A percentile compares a stretch with the other conserved stretches of the same genome.
phyloP scores from a whole-genome alignment of 1,140 invertebrate species.

The Drosophila ficusphila region DNA sequence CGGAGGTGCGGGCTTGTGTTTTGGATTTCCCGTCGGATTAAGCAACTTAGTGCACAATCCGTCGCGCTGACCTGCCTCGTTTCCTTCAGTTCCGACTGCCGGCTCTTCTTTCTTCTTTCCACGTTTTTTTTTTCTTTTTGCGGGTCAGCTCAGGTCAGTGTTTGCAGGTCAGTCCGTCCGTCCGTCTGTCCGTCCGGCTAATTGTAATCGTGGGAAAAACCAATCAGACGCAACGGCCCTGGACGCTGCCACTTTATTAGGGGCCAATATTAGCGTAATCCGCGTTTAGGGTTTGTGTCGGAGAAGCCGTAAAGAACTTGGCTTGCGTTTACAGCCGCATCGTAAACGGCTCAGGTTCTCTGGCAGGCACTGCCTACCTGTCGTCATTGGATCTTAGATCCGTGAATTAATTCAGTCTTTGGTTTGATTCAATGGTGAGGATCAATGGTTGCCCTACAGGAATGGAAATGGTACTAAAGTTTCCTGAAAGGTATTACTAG shows the following conservation, averaged over 20 bases:
- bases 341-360: slow-evolving; percentile 11
- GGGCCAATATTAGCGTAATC: slow-evolving; percentile 76
- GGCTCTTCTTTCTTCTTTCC: too few relatives aligned
- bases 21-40: slow-evolving; percentile 82
- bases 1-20: slow-evolving; percentile 62
- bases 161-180: neutral
- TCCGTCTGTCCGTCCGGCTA: slow-evolving; percentile 41
- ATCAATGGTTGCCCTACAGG: neutral
- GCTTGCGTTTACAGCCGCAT: slow-evolving; percentile 53
- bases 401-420: slow-evolving; percentile 16
- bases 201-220: slow-evolving; percentile 80
- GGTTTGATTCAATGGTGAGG: neutral
- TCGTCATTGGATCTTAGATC: neutral
- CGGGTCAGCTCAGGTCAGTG: slow-evolving; percentile 18
- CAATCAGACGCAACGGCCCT: slow-evolving; percentile 72
- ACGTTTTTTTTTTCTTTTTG: too few relatives aligned
- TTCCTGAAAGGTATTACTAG: too few relatives aligned
- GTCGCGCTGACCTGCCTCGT: slow-evolving; percentile 15
- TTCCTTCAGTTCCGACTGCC: slow-evolving; percentile 54
- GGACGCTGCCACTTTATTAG: slow-evolving; percentile 49
- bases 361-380: neutral
- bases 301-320: slow-evolving; percentile 67
- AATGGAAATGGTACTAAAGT: too few relatives aligned
- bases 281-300: slow-evolving; percentile 53
- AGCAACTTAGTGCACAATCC: slow-evolving; percentile 77